A percentile compares a stretch with the other conserved stretches of the same genome.
Evolutionary conservation across 2,113 vertebrate species (phyloP).

Genomic region (Camelus dromedarius): DNA sequence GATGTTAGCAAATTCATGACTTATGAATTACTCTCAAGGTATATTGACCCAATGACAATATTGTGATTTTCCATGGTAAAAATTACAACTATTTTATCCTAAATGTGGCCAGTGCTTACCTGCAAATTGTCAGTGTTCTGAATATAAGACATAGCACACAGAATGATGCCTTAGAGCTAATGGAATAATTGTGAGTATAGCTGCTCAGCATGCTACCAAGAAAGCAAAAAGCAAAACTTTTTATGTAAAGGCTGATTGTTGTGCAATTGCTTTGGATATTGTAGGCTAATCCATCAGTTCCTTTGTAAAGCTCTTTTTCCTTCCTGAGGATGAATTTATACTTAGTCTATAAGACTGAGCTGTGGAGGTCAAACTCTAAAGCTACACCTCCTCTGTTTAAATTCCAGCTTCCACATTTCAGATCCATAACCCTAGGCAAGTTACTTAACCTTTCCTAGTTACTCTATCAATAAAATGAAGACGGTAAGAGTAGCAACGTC

Average conservation of each 20-base stretch:
- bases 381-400: background rate
- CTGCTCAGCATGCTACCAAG: background rate
- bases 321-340: background rate
- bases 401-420: background rate
- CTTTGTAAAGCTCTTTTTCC: background rate
- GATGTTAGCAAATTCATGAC: constrained; percentile 44
- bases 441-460: background rate
- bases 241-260: background rate
- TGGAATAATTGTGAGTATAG: background rate
- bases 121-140: constrained; percentile 21
- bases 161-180: constrained; percentile 5
- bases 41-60: background rate
- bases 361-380: background rate
- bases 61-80: constrained; percentile 30
- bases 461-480: background rate
- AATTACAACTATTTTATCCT: constrained; percentile 17
- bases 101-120: background rate
- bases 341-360: background rate
- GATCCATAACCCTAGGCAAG: background rate
- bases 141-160: background rate
- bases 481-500: background rate
- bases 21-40: constrained; percentile 9
- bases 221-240: background rate
- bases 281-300: background rate
- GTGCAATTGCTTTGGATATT: background rate